Percentiles rank a stretch among this genome's conserved stretches.
These are phyloP conservation scores for Paramuricea clavata DNA, from an alignment of 92 coral and sea anemone species.

Conservation along the genomic window DNA sequence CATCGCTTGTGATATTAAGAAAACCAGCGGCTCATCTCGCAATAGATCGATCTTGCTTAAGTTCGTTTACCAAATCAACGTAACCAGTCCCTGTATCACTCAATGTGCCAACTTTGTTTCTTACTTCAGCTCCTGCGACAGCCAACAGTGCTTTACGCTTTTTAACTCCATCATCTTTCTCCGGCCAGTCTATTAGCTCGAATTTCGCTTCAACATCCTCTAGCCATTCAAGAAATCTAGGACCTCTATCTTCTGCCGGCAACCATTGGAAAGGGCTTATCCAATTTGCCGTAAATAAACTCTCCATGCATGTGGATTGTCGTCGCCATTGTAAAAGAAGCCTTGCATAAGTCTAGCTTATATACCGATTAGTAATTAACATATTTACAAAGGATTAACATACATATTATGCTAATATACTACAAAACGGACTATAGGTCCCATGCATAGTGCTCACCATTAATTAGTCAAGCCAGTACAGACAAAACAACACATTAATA, in stretches of 20 bases:
- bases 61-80: background rate
- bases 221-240: slow-evolving; percentile 24
- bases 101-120: background rate
- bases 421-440: no score
- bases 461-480: no score
- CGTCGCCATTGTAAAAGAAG: background rate
- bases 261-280: background rate
- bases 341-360: no score
- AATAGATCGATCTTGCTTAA: background rate
- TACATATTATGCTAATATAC: no score
- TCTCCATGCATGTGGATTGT: background rate
- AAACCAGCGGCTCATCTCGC: no score
- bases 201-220: slow-evolving; percentile 20
- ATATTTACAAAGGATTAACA: no score
- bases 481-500: no score
- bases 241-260: slow-evolving; percentile 2
- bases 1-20: no score
- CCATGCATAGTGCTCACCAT: no score
- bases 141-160: slow-evolving; percentile 1
- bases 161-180: background rate
- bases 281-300: background rate
- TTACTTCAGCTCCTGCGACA: background rate
- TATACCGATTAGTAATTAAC: no score
- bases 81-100: background rate
- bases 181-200: slow-evolving; percentile 15